Percentiles rank a stretch among this genome's conserved stretches.
phyloP scores from a whole-genome alignment of 2,797 vertebrate species.

The Hydrophis major region DNA sequence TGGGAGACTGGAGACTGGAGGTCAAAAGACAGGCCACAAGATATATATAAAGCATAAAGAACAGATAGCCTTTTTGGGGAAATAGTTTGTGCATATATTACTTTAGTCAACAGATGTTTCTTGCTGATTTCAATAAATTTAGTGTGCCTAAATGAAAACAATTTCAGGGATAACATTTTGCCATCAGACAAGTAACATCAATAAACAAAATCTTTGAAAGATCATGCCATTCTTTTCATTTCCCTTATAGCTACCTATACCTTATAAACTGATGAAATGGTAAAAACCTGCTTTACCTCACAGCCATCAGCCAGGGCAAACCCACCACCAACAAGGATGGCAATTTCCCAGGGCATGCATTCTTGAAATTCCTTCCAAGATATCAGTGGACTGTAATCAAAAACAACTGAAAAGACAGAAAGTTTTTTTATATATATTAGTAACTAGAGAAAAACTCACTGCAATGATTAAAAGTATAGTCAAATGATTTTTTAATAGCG shows the following conservation, averaged over 20 bases:
- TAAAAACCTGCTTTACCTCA: slow-evolving; percentile 75
- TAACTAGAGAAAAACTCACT: background rate
- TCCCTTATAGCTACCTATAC: slow-evolving; percentile 17
- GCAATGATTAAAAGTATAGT: background rate
- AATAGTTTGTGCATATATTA: background rate
- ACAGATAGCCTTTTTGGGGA: background rate
- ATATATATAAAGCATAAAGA: background rate
- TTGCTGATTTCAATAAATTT: background rate
- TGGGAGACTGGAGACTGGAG: background rate
- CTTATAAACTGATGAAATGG: slow-evolving; percentile 13
- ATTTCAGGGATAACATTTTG: background rate
- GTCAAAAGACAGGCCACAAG: background rate
- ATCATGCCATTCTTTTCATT: slow-evolving; percentile 19
- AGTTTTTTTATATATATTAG: background rate
- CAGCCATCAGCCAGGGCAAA: slow-evolving; percentile 92
- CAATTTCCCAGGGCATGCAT: slow-evolving; percentile 92
- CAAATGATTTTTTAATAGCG: no score
- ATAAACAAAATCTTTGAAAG: background rate
- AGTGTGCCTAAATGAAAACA: background rate
- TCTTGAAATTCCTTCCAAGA: slow-evolving; percentile 91
- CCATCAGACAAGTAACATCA: background rate
- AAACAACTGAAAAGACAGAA: slow-evolving; percentile 61
- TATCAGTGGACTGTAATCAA: slow-evolving; percentile 75
- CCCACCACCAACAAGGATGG: slow-evolving; percentile 88
- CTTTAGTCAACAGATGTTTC: background rate